Percentiles rank a stretch among this genome's conserved stretches.
Evolutionary conservation across 2,113 vertebrate genomes (phyloP).

Genomic region (Tichodroma muraria): DNA sequence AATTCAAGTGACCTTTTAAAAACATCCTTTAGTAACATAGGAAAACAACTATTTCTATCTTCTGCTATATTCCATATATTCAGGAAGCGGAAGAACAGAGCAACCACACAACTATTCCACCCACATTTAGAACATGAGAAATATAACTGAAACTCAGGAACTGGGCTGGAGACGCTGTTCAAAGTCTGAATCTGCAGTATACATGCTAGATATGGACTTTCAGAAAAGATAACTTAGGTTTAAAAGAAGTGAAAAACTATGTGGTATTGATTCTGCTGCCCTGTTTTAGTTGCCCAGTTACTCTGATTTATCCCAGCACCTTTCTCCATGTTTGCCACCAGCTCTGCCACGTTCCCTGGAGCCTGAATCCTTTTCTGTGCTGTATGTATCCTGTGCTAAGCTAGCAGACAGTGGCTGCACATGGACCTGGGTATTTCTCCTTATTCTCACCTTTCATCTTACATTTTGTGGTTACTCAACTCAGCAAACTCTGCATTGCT

Average conservation of each 20-base stretch:
- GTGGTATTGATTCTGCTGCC: rapidly evolving
- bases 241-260: neutral
- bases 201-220: neutral
- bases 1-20: neutral
- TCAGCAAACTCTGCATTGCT: neutral
- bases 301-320: neutral
- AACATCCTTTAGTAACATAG: neutral
- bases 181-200: neutral
- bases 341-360: neutral
- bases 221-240: neutral
- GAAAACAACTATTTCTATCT: neutral
- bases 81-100: neutral
- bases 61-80: neutral
- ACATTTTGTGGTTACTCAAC: neutral
- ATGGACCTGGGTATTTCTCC: neutral
- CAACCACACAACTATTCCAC: neutral
- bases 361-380: neutral
- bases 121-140: neutral
- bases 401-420: neutral
- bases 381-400: neutral
- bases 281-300: neutral
- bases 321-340: neutral
- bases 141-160: neutral
- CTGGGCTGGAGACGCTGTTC: neutral
- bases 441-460: neutral